Evolutionary conservation across 2,888 invertebrate genomes (phyloP).

Genomic region (Drosophila paramelanica): DNA sequence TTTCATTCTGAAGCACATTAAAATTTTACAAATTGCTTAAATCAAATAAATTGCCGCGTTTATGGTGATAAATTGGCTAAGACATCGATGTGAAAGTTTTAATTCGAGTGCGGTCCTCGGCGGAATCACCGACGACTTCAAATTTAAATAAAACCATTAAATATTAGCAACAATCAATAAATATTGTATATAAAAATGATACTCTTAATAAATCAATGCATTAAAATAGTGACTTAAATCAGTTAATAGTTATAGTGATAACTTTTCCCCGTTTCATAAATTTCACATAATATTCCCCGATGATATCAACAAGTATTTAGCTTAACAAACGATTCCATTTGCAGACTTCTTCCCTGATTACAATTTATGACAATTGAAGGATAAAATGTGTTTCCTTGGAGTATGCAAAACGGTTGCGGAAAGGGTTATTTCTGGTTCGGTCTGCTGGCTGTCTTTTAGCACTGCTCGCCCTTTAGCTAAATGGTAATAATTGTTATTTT

Average conservation of each 20-base stretch:
- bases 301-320: slow-evolving; percentile 1
- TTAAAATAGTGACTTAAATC: no score
- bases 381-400: slow-evolving; percentile 58
- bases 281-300: no score
- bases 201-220: no score
- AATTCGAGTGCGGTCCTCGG: slow-evolving; percentile 34
- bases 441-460: slow-evolving; percentile 2
- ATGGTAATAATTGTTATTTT: slow-evolving; percentile 78
- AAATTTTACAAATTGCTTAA: slow-evolving; percentile 79
- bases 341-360: slow-evolving; percentile 30
- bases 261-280: no score
- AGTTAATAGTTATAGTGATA: no score
- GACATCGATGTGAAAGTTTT: slow-evolving; percentile 61
- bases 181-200: no score
- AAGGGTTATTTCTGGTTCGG: slow-evolving; percentile 10
- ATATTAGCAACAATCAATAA: no score
- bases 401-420: slow-evolving; percentile 52
- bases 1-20: slow-evolving; percentile 77
- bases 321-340: slow-evolving; percentile 4
- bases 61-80: slow-evolving; percentile 75
- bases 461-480: slow-evolving; percentile 43
- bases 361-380: slow-evolving; percentile 54
- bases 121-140: no score
- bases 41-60: slow-evolving; percentile 78
- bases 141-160: no score